Evolutionary conservation across 2,113 vertebrate genomes (phyloP).

Genomic region (Urocolius indicus): DNA sequence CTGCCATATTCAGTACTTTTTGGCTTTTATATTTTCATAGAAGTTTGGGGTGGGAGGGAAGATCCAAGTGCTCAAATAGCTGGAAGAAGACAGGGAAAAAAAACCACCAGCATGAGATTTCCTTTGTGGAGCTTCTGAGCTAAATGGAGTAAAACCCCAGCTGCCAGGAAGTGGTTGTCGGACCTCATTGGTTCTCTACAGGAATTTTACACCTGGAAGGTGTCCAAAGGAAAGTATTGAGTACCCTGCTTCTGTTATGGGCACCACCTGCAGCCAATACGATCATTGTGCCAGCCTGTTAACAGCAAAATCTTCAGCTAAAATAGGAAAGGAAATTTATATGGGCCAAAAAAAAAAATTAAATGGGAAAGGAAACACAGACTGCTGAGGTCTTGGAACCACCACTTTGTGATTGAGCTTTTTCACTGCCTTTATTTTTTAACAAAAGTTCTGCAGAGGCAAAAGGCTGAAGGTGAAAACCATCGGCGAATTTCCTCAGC

Average conservation of each 20-base stretch:
- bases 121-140: background rate
- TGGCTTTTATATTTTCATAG: background rate
- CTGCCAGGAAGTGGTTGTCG: background rate
- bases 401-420: background rate
- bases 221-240: background rate
- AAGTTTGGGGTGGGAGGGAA: background rate
- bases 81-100: background rate
- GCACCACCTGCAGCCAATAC: background rate
- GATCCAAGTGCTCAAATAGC: background rate
- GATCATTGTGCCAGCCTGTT: background rate
- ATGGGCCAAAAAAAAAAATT: conserved; percentile 65
- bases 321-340: conserved; percentile 64
- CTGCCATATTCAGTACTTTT: background rate
- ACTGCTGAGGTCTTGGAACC: conserved; percentile 28
- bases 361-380: conserved; percentile 60
- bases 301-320: background rate
- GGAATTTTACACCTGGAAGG: background rate
- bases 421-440: background rate
- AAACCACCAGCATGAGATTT: background rate
- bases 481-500: background rate
- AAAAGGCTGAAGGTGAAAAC: background rate
- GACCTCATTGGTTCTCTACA: background rate
- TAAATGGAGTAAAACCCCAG: background rate
- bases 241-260: background rate
- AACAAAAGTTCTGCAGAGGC: background rate